Conservation (phyloP, 2,888 invertebrate species). For the Lasioglossum calceatum region DNA sequence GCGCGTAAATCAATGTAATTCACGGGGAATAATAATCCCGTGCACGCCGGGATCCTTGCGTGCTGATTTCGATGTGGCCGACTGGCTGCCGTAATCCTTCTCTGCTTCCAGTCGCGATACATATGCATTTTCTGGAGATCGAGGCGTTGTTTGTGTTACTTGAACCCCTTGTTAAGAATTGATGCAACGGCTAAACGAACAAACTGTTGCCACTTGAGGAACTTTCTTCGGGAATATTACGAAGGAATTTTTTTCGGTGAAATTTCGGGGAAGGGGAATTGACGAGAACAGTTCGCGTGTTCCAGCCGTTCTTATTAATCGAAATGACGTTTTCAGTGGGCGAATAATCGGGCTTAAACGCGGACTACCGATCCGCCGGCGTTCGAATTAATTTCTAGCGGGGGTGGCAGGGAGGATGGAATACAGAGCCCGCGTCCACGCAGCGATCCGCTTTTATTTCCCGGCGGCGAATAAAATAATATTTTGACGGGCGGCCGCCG, state of each 20-base stretch:
- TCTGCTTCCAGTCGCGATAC: constrained; percentile 45
- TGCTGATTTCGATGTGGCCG: constrained; percentile 37
- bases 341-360: constrained; percentile 33
- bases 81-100: constrained; percentile 49
- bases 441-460: constrained; percentile 38
- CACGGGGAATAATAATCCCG: constrained; percentile 39
- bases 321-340: not conserved
- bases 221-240: not conserved
- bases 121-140: not conserved
- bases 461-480: constrained; percentile 51
- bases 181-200: not conserved
- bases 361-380: constrained; percentile 10
- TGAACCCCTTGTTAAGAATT: not conserved
- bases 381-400: constrained; percentile 33
- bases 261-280: not conserved
- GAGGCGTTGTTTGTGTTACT: not conserved
- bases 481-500: constrained; percentile 43
- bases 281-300: not conserved
- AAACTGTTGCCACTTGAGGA: not conserved
- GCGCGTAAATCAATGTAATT: constrained; percentile 55
- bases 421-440: not conserved
- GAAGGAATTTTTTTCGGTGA: not conserved
- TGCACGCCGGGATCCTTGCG: constrained; percentile 26
- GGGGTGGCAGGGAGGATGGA: not conserved
- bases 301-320: not conserved